phyloP scores from a whole-genome alignment of 30 jellyfish, hydroid and myxozoan genomes.

The Aurelia coerulea region DNA sequence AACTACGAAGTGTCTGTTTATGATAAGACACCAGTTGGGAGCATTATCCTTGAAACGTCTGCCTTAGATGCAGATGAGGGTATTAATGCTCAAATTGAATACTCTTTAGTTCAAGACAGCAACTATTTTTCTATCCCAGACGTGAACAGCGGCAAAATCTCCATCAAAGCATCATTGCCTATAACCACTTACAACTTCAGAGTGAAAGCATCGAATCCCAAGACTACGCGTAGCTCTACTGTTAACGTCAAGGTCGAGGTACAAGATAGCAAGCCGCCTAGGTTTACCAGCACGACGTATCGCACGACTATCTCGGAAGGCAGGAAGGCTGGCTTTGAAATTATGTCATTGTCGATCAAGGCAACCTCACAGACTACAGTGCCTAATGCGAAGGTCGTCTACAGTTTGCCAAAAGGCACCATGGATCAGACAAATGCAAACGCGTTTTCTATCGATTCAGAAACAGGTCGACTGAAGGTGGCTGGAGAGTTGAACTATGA shows the following conservation, averaged over 20 bases:
- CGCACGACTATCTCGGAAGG: constrained; percentile 55
- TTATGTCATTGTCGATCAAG: constrained; percentile 48
- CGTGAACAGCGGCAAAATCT: constrained; percentile 74
- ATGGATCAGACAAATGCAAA: constrained; percentile 80
- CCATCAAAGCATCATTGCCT: constrained; percentile 60
- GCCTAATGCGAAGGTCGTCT: constrained; percentile 54
- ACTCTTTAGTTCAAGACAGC: constrained; percentile 64
- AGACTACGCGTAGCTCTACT: constrained; percentile 47
- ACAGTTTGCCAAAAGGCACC: constrained; percentile 89
- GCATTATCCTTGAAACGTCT: constrained; percentile 86
- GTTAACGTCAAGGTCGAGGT: constrained; percentile 82
- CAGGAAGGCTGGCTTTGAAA: constrained; percentile 73
- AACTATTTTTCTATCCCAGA: constrained; percentile 65
- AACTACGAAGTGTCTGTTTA: constrained; percentile 85
- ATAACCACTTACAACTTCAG: constrained; percentile 59
- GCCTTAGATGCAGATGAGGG: constrained; percentile 96
- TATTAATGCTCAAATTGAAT: constrained; percentile 71
- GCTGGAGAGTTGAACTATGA: constrained; percentile 91
- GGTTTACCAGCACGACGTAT: constrained; percentile 61
- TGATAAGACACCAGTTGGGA: constrained; percentile 63
- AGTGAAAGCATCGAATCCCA: constrained; percentile 85
- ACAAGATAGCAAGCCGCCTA: constrained; percentile 78
- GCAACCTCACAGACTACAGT: constrained; percentile 68
- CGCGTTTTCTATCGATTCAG: constrained; percentile 81
- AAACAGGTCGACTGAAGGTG: constrained; percentile 75